Percentiles rank a stretch among this genome's conserved stretches.
These are phyloP conservation scores for Eleutherodactylus coqui DNA, from an alignment of 2,797 vertebrate species.

Conservation along the genomic window DNA sequence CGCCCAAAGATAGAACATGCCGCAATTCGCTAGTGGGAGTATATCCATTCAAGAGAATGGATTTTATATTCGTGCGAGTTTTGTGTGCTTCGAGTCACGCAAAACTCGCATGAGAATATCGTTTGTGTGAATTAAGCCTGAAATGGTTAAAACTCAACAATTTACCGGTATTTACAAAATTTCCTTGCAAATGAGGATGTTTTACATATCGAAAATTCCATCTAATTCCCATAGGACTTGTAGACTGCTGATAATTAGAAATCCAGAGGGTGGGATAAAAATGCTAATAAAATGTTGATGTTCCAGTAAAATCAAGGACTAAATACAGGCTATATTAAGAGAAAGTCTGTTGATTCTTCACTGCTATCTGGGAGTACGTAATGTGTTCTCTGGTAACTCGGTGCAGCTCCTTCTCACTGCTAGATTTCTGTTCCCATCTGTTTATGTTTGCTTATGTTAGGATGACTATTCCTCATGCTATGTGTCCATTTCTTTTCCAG, in stretches of 20 bases:
- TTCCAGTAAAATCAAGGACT: constrained; percentile 29
- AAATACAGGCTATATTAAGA: constrained; percentile 44
- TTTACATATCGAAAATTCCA: neutral
- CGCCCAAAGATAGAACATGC: too few species aligned
- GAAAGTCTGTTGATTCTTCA: constrained; percentile 44
- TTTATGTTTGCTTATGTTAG: constrained; percentile 64
- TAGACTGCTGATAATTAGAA: neutral
- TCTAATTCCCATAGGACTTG: neutral
- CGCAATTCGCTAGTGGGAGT: too few species aligned
- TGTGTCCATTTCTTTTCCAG: constrained; percentile 63
- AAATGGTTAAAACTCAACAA: neutral
- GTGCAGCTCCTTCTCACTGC: constrained; percentile 32
- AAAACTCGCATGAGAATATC: too few species aligned
- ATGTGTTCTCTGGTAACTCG: constrained; percentile 43
- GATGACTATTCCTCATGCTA: constrained; percentile 62
- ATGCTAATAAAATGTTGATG: constrained; percentile 40
- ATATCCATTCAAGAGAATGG: too few species aligned
- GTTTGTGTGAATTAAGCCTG: too few species aligned
- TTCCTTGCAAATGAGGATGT: neutral
- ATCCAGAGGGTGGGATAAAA: constrained; percentile 21
- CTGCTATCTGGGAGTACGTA: constrained; percentile 38
- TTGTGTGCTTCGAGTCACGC: too few species aligned
- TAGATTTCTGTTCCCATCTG: constrained; percentile 55
- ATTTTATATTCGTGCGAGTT: too few species aligned
- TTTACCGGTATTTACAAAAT: neutral